phyloP scores from a whole-genome alignment of 1,140 invertebrate genomes.

The Caenorhabditis tropicalis region DNA sequence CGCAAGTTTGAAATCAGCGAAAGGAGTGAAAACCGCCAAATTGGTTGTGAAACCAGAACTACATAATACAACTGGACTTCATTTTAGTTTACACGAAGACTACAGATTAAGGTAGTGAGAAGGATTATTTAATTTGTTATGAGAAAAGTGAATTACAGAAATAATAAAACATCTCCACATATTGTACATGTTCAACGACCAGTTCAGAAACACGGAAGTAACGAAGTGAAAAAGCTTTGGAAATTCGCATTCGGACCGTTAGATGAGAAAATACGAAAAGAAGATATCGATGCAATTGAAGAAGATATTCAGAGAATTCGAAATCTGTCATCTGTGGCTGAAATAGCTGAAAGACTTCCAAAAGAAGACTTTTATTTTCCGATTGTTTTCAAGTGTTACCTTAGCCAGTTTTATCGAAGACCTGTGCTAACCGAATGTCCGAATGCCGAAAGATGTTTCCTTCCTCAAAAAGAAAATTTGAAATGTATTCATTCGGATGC shows the following conservation, averaged over 20 bases:
- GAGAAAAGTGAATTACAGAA: too few relatives aligned
- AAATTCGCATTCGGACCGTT: conserved; percentile 6
- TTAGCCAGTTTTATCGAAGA: conserved; percentile 2
- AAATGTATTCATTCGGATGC: conserved; percentile 8
- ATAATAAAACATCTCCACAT: too few relatives aligned
- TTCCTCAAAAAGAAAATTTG: not conserved
- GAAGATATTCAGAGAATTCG: not conserved
- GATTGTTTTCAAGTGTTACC: conserved; percentile 16
- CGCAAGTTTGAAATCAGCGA: not conserved
- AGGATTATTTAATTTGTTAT: too few relatives aligned
- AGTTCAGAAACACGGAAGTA: not conserved
- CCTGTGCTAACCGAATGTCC: conserved; percentile 15
- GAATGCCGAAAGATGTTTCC: not conserved
- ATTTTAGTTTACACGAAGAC: not conserved
- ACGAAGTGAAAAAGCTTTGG: not conserved
- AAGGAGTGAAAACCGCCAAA: not conserved
- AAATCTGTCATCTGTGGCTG: not conserved
- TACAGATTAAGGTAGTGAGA: too few relatives aligned
- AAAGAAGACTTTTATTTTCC: not conserved
- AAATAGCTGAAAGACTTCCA: not conserved
- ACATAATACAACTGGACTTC: not conserved
- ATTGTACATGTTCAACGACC: conserved; percentile 11
- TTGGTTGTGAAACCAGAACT: not conserved
- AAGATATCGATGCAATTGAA: not conserved
- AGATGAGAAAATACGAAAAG: not conserved